Evolutionary conservation across 2,113 vertebrate genomes (phyloP).

Genomic region (Oreochromis tanganicae): DNA sequence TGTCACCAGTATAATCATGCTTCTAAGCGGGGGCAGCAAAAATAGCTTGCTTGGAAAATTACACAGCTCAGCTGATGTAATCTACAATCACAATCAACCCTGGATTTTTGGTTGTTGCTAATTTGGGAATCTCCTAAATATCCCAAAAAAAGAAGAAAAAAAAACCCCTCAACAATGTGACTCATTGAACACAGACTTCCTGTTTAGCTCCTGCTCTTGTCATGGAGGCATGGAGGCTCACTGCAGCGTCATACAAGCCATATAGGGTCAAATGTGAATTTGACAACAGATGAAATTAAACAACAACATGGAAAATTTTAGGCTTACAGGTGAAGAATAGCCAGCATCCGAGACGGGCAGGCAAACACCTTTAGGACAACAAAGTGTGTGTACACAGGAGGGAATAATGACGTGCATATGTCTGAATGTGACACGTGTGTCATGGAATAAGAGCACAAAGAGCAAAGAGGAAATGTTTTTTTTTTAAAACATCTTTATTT

Average conservation of each 20-base stretch:
- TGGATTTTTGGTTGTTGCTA: neutral
- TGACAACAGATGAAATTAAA: neutral
- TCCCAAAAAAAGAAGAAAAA: neutral
- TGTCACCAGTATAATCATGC: neutral
- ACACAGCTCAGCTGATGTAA: neutral
- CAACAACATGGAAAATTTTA: neutral
- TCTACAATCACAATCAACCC: neutral
- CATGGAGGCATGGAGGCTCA: conserved; percentile 25
- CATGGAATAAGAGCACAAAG: neutral
- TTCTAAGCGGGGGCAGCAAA: neutral
- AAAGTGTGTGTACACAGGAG: conserved; percentile 11
- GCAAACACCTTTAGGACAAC: neutral
- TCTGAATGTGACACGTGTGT: neutral
- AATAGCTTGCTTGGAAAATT: neutral
- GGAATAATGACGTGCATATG: neutral
- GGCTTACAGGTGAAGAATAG: neutral
- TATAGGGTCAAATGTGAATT: neutral
- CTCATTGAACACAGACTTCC: conserved; percentile 27
- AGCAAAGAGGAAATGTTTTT: neutral
- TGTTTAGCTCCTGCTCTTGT: conserved; percentile 12
- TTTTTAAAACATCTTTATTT: conserved; percentile 65
- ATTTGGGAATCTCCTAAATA: neutral
- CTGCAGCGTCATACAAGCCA: neutral
- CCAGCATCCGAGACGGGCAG: neutral
- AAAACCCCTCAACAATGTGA: neutral